Conservation (phyloP, 2,797 vertebrate species). For the Acanthopagrus latus region DNA sequence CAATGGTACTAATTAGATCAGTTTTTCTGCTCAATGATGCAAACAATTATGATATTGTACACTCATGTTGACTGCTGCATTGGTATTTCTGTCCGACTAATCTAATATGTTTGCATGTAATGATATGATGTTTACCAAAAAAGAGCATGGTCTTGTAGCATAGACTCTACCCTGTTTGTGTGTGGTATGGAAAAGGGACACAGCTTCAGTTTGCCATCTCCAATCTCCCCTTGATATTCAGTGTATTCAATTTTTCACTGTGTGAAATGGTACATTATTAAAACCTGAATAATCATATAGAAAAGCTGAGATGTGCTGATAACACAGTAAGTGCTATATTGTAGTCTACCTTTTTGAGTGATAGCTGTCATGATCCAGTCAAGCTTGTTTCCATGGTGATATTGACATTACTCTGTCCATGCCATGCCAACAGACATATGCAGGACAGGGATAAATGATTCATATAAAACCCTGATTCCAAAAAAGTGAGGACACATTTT, state of each 20-base stretch:
- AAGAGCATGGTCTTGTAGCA: background rate
- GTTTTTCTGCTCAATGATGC: background rate
- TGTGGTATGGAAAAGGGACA: background rate
- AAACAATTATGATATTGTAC: background rate
- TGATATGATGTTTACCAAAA: background rate
- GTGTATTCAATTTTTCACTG: conserved; percentile 17
- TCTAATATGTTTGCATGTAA: background rate
- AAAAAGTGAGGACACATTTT: too few relatives aligned
- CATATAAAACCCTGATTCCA: background rate
- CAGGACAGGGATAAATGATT: background rate
- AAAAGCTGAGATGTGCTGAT: conserved; percentile 29
- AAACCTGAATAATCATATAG: conserved; percentile 51
- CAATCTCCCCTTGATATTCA: conserved; percentile 14
- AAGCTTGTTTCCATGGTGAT: conserved; percentile 40
- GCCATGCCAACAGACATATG: background rate
- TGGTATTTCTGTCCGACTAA: background rate
- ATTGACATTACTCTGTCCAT: background rate
- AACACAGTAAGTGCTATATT: conserved; percentile 14
- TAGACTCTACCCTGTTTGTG: background rate
- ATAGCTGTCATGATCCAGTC: conserved; percentile 40
- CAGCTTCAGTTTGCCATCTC: background rate
- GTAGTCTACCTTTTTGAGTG: conserved; percentile 22
- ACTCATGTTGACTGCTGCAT: background rate
- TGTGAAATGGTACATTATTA: conserved; percentile 21
- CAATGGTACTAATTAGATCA: background rate